These are phyloP conservation scores for Muraenolepis orangiensis DNA, from an alignment of 2,797 vertebrate genomes.

Conservation along the genomic window DNA sequence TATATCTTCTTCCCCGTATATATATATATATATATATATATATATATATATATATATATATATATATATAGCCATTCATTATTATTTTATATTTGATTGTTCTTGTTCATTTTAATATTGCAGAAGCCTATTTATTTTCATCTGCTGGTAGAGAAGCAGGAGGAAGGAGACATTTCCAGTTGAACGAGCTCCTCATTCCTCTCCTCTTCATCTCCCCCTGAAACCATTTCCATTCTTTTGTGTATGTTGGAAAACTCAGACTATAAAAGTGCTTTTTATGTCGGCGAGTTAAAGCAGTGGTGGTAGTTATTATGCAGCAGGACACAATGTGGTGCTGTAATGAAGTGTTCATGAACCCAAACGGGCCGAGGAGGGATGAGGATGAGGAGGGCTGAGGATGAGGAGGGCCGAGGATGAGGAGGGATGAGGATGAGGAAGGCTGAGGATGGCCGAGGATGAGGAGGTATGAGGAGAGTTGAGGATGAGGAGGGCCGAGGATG, in stretches of 20 bases:
- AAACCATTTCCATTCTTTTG: not conserved
- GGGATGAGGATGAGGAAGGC: not conserved
- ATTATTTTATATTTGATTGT: slow-evolving; percentile 1
- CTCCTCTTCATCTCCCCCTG: not conserved
- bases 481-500: not conserved
- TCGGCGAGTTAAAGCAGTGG: not conserved
- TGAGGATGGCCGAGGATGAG: not conserved
- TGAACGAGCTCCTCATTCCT: not conserved
- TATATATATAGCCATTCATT: slow-evolving; percentile 4
- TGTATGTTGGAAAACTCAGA: not conserved
- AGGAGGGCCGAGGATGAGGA: not conserved
- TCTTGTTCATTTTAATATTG: slow-evolving; percentile 18
- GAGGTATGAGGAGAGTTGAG: not conserved
- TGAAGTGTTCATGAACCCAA: not conserved
- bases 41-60: too few species aligned
- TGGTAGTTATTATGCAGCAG: too few species aligned
- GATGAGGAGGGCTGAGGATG: not conserved
- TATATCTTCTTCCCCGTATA: not conserved
- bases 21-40: too few species aligned
- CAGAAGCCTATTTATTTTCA: not conserved
- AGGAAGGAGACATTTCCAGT: not conserved
- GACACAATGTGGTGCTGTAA: not conserved
- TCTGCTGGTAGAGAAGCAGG: not conserved
- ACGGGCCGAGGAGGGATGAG: too few species aligned
- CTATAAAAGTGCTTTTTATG: not conserved